Evolutionary conservation across 2,113 vertebrate species (phyloP).

Genomic region (Cyanocitta stelleri): DNA sequence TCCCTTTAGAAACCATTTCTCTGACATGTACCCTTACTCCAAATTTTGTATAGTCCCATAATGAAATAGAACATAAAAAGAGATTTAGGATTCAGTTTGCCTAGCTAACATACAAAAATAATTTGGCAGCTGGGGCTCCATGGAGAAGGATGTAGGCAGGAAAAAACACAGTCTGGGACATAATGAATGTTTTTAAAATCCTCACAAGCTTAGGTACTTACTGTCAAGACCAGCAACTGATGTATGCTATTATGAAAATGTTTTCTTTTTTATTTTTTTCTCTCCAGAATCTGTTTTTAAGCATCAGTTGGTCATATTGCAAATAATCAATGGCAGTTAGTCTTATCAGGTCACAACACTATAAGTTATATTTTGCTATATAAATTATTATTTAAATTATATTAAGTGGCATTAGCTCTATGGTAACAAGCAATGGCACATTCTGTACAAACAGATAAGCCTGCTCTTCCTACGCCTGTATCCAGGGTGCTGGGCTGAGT

Average conservation of each 20-base stretch:
- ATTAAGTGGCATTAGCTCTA: constrained; percentile 23
- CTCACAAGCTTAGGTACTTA: neutral
- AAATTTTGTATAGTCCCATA: neutral
- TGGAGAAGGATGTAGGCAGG: neutral
- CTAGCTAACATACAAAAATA: neutral
- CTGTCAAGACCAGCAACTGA: neutral
- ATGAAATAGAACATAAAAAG: neutral
- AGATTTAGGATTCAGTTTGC: neutral
- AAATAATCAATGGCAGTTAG: constrained; percentile 21
- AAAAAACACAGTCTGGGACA: neutral
- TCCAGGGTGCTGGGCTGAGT: neutral
- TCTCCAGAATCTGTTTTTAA: neutral
- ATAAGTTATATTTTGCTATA: constrained; percentile 7
- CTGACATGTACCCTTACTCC: neutral
- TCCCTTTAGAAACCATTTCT: neutral
- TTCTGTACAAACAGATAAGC: constrained; percentile 38
- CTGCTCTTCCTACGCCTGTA: neutral
- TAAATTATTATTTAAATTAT: constrained; percentile 51
- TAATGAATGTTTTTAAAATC: constrained; percentile 8
- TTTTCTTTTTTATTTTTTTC: neutral
- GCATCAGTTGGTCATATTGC: neutral
- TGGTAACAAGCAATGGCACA: constrained; percentile 25
- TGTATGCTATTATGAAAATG: neutral
- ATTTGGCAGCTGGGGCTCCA: neutral
- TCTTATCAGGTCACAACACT: constrained; percentile 24